Conservation (phyloP, 2,888 invertebrate species). For the Graphium colonna region DNA sequence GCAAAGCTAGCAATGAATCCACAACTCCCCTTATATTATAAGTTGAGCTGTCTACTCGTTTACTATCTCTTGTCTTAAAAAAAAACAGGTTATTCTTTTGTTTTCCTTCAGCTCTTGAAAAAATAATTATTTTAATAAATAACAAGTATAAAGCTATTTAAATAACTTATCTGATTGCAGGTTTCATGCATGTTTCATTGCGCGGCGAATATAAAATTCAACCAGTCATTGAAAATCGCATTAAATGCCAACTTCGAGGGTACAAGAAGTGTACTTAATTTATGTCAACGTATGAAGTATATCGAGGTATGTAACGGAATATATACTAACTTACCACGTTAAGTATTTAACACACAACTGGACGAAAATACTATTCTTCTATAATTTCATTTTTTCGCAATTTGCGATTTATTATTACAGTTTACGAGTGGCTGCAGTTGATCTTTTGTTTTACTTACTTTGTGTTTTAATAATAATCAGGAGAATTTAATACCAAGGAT, state of each 20-base stretch:
- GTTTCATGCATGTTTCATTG: conserved; percentile 37
- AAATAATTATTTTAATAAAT: too few relatives aligned
- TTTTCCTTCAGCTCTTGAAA: too few relatives aligned
- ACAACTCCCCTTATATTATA: neutral
- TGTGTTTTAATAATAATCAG: too few relatives aligned
- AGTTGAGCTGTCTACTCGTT: neutral
- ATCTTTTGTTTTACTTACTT: too few relatives aligned
- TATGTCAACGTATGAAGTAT: conserved; percentile 19
- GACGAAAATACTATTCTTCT: too few relatives aligned
- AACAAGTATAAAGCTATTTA: too few relatives aligned
- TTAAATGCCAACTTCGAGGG: conserved; percentile 32
- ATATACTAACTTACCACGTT: neutral
- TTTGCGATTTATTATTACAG: too few relatives aligned
- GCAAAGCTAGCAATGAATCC: too few relatives aligned
- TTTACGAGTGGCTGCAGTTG: too few relatives aligned
- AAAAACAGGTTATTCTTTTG: too few relatives aligned
- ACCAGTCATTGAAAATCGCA: conserved; percentile 32
- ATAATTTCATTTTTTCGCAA: too few relatives aligned
- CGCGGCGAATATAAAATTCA: conserved; percentile 36
- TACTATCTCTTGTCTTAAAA: neutral
- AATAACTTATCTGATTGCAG: conserved; percentile 18
- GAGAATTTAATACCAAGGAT: too few relatives aligned
- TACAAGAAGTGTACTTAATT: conserved; percentile 21
- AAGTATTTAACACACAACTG: neutral
- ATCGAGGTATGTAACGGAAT: conserved; percentile 24